Evolutionary conservation across 2,888 invertebrate species (phyloP), one percentile per base, ranked within the genome.

Genomic region (Suillia variegata): DNA sequence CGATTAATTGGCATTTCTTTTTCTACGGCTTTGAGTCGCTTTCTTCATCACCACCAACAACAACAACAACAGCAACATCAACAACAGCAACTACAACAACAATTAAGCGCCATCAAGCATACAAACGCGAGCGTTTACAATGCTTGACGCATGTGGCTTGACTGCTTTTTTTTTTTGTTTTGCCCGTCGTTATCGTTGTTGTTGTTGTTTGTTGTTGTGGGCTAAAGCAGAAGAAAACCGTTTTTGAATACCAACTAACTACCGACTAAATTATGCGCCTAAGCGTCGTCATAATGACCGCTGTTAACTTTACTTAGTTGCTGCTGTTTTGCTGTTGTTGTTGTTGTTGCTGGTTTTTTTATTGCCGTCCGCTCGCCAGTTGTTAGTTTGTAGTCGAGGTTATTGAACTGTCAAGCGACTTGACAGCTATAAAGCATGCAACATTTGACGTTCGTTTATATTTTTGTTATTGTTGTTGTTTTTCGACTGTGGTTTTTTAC

Each of bases 271-370:
- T 26, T 26, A n/a, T n/a, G n/a, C 26, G 26, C 26, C 26, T 6
- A 26, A 26, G 26, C 26, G n/a, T n/a, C n/a, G 31, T 13, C 38
- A 38, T 38, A 13, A 38, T 38, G 38, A 38, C 38, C 38, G 38
- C 38, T 38, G 38, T 38, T 38, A 38, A 38, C 38, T 26, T 26
- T 26, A 6, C n/a, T 8, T 51, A 33, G 13, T 56, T 61, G 56
- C 22, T 45, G n/a, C 45, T 52, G 51, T 26, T 56, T 50, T 18
- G 4, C 31, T 20, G 59, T 58, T 55, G 59, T 58, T 59, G 10
- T 38, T 53, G 10, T 20, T 33, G 1, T 31, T 8, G 18, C 18
- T 33, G 33, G 8, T 52, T 2, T 52, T 52, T 20, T 52, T 52
- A 17, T 33, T 15, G 15, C 12, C 17, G 15, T 20, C 20, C n/a